Conservation (phyloP, 2,113 vertebrate genomes). For the Pterocles orientalis region DNA sequence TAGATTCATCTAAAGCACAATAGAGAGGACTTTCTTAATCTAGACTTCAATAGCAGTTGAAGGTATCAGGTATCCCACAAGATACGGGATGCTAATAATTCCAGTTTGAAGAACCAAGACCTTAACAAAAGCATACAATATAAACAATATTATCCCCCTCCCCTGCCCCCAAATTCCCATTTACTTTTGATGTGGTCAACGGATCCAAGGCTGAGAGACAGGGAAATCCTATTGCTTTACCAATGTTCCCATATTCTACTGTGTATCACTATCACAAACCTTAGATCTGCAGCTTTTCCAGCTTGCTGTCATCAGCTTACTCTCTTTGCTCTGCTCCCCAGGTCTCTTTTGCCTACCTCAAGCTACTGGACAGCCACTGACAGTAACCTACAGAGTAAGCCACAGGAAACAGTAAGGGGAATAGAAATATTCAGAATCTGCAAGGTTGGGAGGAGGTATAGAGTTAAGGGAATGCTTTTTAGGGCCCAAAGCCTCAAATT, state of each 20-base stretch:
- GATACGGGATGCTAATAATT: not conserved
- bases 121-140: not conserved
- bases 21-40: not conserved
- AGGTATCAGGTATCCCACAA: not conserved
- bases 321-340: not conserved
- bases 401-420: not conserved
- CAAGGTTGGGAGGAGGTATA: not conserved
- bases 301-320: not conserved
- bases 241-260: not conserved
- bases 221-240: not conserved
- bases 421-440: not conserved
- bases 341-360: not conserved
- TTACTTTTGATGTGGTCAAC: not conserved
- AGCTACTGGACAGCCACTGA: not conserved
- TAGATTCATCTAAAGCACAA: not conserved
- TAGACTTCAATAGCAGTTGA: not conserved
- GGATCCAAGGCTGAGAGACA: not conserved
- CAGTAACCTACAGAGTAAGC: not conserved
- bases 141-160: rapidly evolving
- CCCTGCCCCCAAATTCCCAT: not conserved
- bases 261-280: not conserved
- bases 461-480: not conserved
- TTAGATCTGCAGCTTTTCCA: not conserved
- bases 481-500: not conserved
- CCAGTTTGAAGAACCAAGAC: not conserved